phyloP scores from a whole-genome alignment of 1,140 invertebrate genomes.

The Alviniconcha marisindica region DNA sequence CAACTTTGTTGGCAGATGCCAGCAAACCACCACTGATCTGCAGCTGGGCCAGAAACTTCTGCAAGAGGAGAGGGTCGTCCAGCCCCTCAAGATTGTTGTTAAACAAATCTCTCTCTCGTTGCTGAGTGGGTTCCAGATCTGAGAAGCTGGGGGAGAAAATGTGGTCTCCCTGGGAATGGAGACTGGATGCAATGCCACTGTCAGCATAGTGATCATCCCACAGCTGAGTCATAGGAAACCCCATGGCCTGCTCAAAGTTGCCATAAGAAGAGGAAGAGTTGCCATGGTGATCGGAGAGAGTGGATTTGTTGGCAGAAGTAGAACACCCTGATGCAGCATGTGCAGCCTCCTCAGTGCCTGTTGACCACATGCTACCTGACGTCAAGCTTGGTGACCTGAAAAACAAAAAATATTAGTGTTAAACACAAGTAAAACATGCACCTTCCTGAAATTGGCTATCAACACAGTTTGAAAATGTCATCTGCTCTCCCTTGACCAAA shows the following conservation, averaged over 20 bases:
- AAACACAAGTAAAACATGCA: neutral
- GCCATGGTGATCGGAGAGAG: slow-evolving; percentile 8
- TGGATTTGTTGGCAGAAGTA: neutral
- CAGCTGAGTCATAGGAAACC: slow-evolving; percentile 33
- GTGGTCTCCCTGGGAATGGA: slow-evolving; percentile 15
- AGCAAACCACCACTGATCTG: slow-evolving; percentile 28
- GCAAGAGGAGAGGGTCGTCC: slow-evolving; percentile 33
- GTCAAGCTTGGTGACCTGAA: slow-evolving; percentile 47
- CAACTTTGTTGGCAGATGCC: slow-evolving; percentile 1
- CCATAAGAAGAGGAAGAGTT: slow-evolving; percentile 37
- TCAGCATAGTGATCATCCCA: slow-evolving; percentile 47
- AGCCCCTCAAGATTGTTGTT: slow-evolving; percentile 36
- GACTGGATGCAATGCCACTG: slow-evolving; percentile 28
- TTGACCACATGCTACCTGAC: slow-evolving; percentile 46
- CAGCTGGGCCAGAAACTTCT: slow-evolving; percentile 36
- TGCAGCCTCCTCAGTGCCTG: slow-evolving; percentile 30
- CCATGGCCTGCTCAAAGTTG: slow-evolving; percentile 40
- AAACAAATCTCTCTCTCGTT: slow-evolving; percentile 1
- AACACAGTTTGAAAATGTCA: no score
- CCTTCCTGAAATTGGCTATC: no score
- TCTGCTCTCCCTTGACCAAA: no score
- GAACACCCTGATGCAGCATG: neutral
- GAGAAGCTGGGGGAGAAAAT: slow-evolving; percentile 34
- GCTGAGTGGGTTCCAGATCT: slow-evolving; percentile 21
- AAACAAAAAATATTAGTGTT: slow-evolving; percentile 11